Evolutionary conservation across 2,797 vertebrate species (phyloP), one percentile per base, ranked within the genome.

Genomic region (Sebastes vulpes): DNA sequence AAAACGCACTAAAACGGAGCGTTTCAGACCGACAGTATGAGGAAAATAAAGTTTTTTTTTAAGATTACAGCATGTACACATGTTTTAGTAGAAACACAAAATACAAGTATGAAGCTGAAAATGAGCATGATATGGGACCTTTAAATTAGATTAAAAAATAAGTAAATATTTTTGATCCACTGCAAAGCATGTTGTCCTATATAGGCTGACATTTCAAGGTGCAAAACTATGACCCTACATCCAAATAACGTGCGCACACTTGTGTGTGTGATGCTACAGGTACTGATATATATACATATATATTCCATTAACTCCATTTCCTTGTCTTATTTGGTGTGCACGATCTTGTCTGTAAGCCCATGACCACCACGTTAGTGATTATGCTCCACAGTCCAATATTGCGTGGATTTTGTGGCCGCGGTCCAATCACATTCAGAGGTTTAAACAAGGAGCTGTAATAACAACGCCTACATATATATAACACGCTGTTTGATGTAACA

Each of bases 401-500:
- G 61, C 16, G n/a, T 70, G 65, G 20, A 63, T 68, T 25, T 25
- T 11, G 4, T 83, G 75, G 54, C 50, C 35, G 12, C 38, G 16
- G 48, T 72, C 66, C 57, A 73, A 35, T 68, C 25, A 65, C 5
- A 52, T 57, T 63, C 5, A 18, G 29, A 63, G 65, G 20, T 80
- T 77, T 60, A 71, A 81, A 81, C 18, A 32, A 18, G 28, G n/a
- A 31, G 26, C 53, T 60, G 11, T 25, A 75, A 82, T 42, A 77
- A 71, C 61, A 65, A 73, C 68, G 65, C 60, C 42, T 28, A 38
- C 72, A 26, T 35, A 8, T 16, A 14, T n/a, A 14, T 16, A 67
- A 61, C 38, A 65, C 42, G 21, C 25, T 25, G 66, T 82, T 85
- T 81, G 70, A 78, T 71, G 74, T 67, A 82, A 77, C 67, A 73